These are phyloP conservation scores for Synanceia verrucosa DNA, from an alignment of 2,797 vertebrate genomes.

Conservation along the genomic window DNA sequence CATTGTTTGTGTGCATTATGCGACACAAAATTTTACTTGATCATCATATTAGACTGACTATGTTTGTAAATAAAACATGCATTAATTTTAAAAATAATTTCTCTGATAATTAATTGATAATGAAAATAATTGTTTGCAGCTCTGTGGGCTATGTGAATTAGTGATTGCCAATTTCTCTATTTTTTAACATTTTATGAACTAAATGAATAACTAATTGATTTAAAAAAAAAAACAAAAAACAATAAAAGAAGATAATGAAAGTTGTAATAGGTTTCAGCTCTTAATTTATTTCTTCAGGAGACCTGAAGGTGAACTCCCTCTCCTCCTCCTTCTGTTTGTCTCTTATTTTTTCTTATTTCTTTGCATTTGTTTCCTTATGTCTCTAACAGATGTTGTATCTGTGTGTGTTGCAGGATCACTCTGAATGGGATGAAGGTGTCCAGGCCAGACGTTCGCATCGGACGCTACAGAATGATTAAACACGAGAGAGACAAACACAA, in stretches of 20 bases:
- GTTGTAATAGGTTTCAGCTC: not conserved
- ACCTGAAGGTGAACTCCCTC: not conserved
- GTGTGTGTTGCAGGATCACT: constrained; percentile 87
- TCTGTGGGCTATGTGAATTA: not conserved
- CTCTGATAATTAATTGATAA: not conserved
- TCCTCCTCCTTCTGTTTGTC: not conserved
- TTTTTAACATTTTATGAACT: not conserved
- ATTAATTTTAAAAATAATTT: not conserved
- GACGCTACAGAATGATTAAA: constrained; percentile 99
- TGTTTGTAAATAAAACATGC: not conserved
- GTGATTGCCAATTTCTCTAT: not conserved
- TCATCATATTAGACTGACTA: too few species aligned
- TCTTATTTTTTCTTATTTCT: not conserved
- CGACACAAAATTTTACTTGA: too few species aligned
- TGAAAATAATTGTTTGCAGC: not conserved
- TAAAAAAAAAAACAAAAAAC: not conserved
- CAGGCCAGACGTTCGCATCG: constrained; percentile 94
- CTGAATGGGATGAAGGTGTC: constrained; percentile 99
- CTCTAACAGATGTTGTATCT: constrained; percentile 42
- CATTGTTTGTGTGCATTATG: too few species aligned
- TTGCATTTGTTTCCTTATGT: constrained; percentile 10
- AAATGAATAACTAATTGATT: not conserved
- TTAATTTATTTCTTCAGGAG: not conserved
- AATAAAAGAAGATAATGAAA: not conserved
- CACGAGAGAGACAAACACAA: constrained; percentile 99